Conservation (phyloP, 1,140 invertebrate genomes). For the Drosophila bocqueti region DNA sequence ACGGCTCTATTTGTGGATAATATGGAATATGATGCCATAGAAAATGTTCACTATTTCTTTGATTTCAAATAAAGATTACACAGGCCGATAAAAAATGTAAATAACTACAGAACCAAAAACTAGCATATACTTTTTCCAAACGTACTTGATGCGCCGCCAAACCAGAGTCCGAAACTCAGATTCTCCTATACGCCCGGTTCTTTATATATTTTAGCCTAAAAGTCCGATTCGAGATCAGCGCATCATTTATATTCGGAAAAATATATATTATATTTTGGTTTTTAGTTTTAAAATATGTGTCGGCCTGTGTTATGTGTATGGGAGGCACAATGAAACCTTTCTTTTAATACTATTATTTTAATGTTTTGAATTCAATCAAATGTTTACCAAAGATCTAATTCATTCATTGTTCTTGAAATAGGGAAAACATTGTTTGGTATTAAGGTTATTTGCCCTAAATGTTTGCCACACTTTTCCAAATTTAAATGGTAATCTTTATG, state of each 20-base stretch:
- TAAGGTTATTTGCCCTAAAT: too few species aligned
- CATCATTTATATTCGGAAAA: neutral
- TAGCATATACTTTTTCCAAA: neutral
- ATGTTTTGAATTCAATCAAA: too few species aligned
- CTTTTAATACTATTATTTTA: too few species aligned
- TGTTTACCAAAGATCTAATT: neutral
- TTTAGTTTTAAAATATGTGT: neutral
- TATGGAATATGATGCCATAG: constrained; percentile 29
- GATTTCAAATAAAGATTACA: neutral
- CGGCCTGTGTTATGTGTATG: neutral
- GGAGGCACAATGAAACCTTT: neutral
- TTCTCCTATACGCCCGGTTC: neutral
- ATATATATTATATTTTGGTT: neutral
- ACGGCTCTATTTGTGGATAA: constrained; percentile 90
- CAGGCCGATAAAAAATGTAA: neutral
- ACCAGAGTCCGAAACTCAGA: neutral
- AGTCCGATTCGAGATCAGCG: neutral
- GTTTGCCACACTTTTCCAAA: too few species aligned
- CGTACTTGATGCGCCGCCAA: neutral
- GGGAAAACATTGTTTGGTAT: too few species aligned
- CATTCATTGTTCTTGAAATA: too few species aligned
- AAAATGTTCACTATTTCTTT: constrained; percentile 22
- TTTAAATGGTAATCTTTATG: too few species aligned
- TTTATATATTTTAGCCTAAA: neutral
- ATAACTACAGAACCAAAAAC: neutral